Base-by-base conservation (phyloP, 2,888 invertebrate genomes). In the Sipha maydis region DNA sequence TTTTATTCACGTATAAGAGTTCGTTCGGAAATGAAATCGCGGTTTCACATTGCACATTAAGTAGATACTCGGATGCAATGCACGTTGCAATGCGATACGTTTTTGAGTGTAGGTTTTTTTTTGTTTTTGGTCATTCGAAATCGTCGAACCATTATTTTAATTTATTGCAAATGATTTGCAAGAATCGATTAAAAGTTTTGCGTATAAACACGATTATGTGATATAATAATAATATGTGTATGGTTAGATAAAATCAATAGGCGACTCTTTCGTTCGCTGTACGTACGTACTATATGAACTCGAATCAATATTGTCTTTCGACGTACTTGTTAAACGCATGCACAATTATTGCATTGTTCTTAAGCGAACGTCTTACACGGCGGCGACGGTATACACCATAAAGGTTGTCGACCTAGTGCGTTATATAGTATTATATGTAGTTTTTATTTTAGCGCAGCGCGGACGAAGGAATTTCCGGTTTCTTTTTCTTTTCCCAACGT, bases 391-490 rank as follows among this genome's bases (percentile, higher is more conserved):
- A 19, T 25, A 19, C 34, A 31, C 19, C 11, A 19, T 54, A 71
- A 85, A 77, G 84, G 76, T 85, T 41, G 84, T 76, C 84, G 84
- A 85, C 84, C 84, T 25, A 28, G 31, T 67, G 48, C 48, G 14
- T 48, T 48, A 48, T 14, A 48, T 14, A 17, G 3, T 67, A 7
- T 3, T n/a, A 41, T 11, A 5, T 8, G 11, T 41, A 8, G 56
- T 61, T 84, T 67, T 38, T 38, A 31, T 83, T 83, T 73, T 73
- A 75, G 75, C 38, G 56, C 73, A n/a, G 25, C 0, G 28, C 48
- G 83, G 34, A 56, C 73, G n/a, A 56, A 19, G 56, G 83, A 75
- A 83, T 83, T 83, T 83, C 84, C 84, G 76, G 84, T 85, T 85
- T 85, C 41, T 79, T 34, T 28, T 73, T 56, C 21, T 21, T n/a